Evolutionary conservation across 2,888 invertebrate species (phyloP).

Genomic region (Acheta domesticus): DNA sequence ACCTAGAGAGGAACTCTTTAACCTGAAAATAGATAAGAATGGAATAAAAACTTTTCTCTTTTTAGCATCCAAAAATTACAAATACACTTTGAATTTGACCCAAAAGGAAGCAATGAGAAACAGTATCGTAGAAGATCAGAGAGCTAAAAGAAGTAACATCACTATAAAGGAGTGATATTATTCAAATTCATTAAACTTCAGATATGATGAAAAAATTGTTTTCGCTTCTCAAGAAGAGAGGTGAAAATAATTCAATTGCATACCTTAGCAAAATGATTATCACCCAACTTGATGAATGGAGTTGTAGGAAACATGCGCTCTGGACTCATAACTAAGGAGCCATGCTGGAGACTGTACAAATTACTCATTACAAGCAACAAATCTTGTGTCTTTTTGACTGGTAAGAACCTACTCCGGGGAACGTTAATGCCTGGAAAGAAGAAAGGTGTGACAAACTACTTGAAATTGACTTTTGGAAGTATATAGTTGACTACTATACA

Average conservation of each 20-base stretch:
- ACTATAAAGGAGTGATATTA: too few relatives aligned
- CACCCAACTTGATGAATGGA: constrained; percentile 94
- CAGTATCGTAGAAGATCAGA: too few relatives aligned
- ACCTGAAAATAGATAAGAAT: constrained; percentile 54
- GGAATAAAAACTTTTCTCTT: too few relatives aligned
- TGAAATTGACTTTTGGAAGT: background rate
- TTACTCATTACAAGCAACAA: constrained; percentile 97
- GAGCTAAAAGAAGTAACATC: too few relatives aligned
- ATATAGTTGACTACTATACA: constrained; percentile 35
- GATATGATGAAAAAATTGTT: background rate
- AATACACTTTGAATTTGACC: too few relatives aligned
- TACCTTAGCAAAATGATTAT: constrained; percentile 90
- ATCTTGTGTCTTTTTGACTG: constrained; percentile 98
- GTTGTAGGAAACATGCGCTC: constrained; percentile 95
- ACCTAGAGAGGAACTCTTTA: constrained; percentile 87
- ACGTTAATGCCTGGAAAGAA: constrained; percentile 76
- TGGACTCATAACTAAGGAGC: constrained; percentile 90
- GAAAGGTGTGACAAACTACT: background rate
- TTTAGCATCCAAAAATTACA: too few relatives aligned
- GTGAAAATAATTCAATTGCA: constrained; percentile 21
- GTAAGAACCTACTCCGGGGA: constrained; percentile 92
- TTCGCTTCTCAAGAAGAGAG: background rate
- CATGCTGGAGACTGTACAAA: constrained; percentile 85
- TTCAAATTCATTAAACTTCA: too few relatives aligned
- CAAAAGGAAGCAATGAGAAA: too few relatives aligned